Percentiles rank a stretch among this genome's conserved stretches.
Evolutionary conservation across 2,113 vertebrate species (phyloP).

Genomic region (Protobothrops mucrosquamatus): DNA sequence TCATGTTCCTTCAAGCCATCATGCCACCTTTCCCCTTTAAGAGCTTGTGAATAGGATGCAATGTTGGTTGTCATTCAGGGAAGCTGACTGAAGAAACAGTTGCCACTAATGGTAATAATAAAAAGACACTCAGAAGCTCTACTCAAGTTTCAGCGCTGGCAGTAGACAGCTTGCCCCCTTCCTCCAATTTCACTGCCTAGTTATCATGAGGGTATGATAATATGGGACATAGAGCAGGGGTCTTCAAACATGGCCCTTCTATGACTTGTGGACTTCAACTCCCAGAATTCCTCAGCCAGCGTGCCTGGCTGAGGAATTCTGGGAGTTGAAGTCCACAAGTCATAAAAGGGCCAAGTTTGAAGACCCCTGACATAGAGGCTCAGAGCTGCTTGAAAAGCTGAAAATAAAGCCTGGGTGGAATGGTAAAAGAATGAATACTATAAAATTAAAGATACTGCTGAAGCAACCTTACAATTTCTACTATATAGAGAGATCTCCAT

Average conservation of each 20-base stretch:
- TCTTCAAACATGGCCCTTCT: too few relatives aligned
- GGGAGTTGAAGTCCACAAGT: too few relatives aligned
- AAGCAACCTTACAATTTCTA: not conserved
- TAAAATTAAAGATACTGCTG: not conserved
- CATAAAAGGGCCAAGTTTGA: too few relatives aligned
- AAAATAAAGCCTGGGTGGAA: not conserved
- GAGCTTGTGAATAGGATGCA: not conserved
- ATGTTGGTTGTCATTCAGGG: not conserved
- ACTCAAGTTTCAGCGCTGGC: not conserved
- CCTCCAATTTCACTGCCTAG: not conserved
- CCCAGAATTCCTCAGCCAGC: too few relatives aligned
- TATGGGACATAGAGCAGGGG: not conserved
- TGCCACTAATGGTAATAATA: not conserved
- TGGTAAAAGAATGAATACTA: not conserved
- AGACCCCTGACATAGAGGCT: not conserved
- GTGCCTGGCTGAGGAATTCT: too few relatives aligned
- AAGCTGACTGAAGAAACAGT: not conserved
- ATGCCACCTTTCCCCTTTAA: not conserved
- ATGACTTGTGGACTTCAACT: too few relatives aligned
- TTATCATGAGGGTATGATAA: not conserved
- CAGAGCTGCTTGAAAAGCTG: not conserved
- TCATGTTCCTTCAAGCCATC: not conserved
- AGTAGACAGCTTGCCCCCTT: not conserved
- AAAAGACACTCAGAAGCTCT: not conserved
- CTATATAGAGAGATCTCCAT: not conserved